Percentiles rank a stretch among this genome's conserved stretches.
Evolutionary conservation across 2,797 vertebrate genomes (phyloP).

Genomic region (Selene dorsalis): DNA sequence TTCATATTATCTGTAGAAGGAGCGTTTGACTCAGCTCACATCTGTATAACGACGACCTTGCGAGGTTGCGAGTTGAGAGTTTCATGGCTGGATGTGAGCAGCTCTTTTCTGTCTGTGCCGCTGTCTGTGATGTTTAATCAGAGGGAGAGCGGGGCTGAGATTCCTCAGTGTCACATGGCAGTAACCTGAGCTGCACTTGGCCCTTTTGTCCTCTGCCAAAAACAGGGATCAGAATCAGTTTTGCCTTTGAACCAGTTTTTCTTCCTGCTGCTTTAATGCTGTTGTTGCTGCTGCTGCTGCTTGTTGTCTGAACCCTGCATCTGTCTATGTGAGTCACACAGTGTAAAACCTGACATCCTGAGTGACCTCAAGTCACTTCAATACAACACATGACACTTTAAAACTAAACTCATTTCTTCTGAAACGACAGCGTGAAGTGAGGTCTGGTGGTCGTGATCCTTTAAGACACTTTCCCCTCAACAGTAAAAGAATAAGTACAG

Average conservation of each 20-base stretch:
- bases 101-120: slow-evolving; percentile 1
- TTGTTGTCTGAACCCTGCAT: not conserved
- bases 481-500: too few species aligned
- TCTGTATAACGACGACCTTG: not conserved
- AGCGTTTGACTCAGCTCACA: slow-evolving; percentile 13
- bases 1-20: not conserved
- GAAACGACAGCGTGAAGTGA: too few species aligned
- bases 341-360: not conserved
- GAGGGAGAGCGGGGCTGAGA: slow-evolving; percentile 51
- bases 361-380: too few species aligned
- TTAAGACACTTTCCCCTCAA: too few species aligned
- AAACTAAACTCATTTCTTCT: too few species aligned
- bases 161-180: slow-evolving; percentile 76
- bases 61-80: not conserved
- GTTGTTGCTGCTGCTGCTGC: slow-evolving; percentile 2
- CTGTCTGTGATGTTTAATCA: slow-evolving; percentile 47
- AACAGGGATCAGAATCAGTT: slow-evolving; percentile 54
- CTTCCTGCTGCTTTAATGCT: slow-evolving; percentile 17
- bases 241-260: slow-evolving; percentile 47
- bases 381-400: too few species aligned
- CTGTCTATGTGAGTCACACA: slow-evolving; percentile 29
- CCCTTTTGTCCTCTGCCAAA: slow-evolving; percentile 71
- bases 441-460: too few species aligned
- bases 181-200: slow-evolving; percentile 70
- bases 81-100: slow-evolving; percentile 14